Evolutionary conservation across 2,888 invertebrate genomes (phyloP).

Genomic region (Ctena decussata): DNA sequence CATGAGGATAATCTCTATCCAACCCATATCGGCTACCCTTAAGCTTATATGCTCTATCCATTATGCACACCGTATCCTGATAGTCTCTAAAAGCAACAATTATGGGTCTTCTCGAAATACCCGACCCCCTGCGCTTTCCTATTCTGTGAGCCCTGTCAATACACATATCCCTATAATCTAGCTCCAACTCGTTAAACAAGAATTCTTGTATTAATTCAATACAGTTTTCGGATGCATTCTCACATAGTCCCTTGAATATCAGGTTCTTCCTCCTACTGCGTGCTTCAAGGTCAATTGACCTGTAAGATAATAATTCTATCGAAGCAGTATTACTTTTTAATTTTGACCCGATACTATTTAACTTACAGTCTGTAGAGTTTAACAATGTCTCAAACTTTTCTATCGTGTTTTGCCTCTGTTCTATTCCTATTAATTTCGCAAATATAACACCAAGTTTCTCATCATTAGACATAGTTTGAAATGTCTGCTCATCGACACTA

Average conservation of each 20-base stretch:
- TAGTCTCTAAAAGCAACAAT: background rate
- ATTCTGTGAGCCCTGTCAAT: background rate
- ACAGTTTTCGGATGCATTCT: background rate
- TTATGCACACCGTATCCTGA: background rate
- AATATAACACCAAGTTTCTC: background rate
- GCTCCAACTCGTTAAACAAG: background rate
- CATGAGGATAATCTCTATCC: background rate
- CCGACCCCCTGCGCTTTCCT: background rate
- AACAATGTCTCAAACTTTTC: background rate
- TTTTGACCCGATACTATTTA: background rate
- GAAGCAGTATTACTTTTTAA: background rate
- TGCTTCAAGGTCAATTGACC: background rate
- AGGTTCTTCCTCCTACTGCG: background rate
- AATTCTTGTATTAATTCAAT: background rate
- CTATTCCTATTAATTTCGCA: background rate
- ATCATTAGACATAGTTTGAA: background rate
- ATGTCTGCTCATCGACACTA: background rate
- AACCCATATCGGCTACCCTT: background rate
- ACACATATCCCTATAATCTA: background rate
- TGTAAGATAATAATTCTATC: background rate
- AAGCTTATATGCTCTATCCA: background rate
- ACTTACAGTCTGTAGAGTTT: background rate
- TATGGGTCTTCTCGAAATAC: background rate
- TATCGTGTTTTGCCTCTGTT: background rate
- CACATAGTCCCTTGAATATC: background rate